These are phyloP conservation scores for Bothrops jararaca DNA, from an alignment of 2,113 vertebrate genomes.

Conservation along the genomic window DNA sequence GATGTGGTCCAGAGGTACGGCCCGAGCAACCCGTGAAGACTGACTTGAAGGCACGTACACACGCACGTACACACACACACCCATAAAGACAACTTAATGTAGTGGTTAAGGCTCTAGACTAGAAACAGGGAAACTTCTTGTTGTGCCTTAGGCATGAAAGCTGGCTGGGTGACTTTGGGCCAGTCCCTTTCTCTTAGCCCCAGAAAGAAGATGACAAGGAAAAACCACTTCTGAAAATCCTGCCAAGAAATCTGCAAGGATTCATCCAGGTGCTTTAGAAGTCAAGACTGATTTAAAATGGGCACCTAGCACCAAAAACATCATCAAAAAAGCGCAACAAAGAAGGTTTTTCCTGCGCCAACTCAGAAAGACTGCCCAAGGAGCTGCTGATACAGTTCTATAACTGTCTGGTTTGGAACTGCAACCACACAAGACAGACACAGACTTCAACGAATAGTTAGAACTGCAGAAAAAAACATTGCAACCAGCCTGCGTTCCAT, in stretches of 20 bases:
- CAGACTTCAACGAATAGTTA: too few relatives aligned
- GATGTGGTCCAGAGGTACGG: too few relatives aligned
- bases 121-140: neutral
- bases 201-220: neutral
- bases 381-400: too few relatives aligned
- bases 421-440: too few relatives aligned
- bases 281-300: neutral
- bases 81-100: neutral
- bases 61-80: neutral
- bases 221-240: neutral
- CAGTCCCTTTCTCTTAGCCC: neutral
- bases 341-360: too few relatives aligned
- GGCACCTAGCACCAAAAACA: too few relatives aligned
- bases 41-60: neutral
- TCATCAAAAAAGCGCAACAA: too few relatives aligned
- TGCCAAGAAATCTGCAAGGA: neutral
- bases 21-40: too few relatives aligned
- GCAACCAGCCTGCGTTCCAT: too few relatives aligned
- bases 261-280: neutral
- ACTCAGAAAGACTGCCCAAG: too few relatives aligned
- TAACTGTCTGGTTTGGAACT: too few relatives aligned
- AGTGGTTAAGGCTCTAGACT: neutral
- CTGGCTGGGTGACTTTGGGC: neutral
- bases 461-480: too few relatives aligned
- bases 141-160: neutral